Base-by-base conservation (phyloP, 92 coral and sea anemone species). In the Epizoanthus ramosus region DNA sequence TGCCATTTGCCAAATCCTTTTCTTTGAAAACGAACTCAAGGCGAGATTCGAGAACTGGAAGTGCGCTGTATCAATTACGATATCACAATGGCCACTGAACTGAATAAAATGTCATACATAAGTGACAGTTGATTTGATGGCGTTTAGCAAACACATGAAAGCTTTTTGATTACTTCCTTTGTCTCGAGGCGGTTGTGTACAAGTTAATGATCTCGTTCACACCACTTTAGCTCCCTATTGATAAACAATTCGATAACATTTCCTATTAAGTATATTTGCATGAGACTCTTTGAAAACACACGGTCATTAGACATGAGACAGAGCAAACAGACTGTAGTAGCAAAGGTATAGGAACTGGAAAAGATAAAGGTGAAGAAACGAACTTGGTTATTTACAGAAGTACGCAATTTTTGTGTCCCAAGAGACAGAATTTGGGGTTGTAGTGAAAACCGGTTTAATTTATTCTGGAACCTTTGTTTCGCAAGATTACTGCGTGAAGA, bases 401-500 rank as follows among this genome's bases (percentile, higher is more conserved):
- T 9, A 9, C 54, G 15, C 0, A 3, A 50, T 50, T 10, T 50
- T 10, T 67, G 18, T 67, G 72, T 67, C 72, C 72, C 72, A 28
- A 28, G 72, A 67, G 72, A 67, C 47, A 41, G 37, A 19, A 8
- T 45, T 13, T 25, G 9, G 9, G 12, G 8, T 67, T 6, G 47
- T 15, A 67, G 8, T 17, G 72, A 67, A 67, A 65, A 33, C 72
- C 23, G 13, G 72, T 61, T 59, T 59, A 75, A 77, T 77, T 60
- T 77, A 77, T 77, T 77, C 82, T 37, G n/a, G 28, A 41, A 23
- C 82, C 43, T 18, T 77, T 77, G 71, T 77, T 77, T 19, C 16
- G 41, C 21, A 43, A 61, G 71, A 39, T 39, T 60, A 77, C 45
- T 77, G 3, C 15, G 28, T 77, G 23, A 35, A 16, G 50, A 22